Base-by-base conservation (phyloP, 2,888 invertebrate species). In the Timandra comae region DNA sequence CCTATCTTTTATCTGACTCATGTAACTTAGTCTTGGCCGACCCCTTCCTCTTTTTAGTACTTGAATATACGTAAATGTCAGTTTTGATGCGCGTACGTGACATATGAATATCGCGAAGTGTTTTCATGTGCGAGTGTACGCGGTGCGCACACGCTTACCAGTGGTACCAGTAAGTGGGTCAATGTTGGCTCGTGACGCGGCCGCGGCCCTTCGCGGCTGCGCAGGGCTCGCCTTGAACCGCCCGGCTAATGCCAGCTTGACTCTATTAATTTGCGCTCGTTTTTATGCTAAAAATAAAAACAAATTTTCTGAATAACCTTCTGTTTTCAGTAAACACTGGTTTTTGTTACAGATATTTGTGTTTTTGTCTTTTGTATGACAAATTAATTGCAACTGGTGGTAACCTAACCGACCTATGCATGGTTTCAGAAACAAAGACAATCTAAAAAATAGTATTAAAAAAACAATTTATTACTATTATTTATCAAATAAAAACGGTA, bases 161-260 rank as follows among this genome's bases (percentile, higher is more conserved):
- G 65, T 63, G 67, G 64, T 70, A 64, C 56, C 60, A n/a, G 60
- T 66, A 84, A 75, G 75, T 84, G 54, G 82, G 84, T 84, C 84
- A 84, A 84, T 84, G 84, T 75, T 77, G 73, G 63, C 70, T 77
- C 80, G 82, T 84, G 84, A 84, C 82, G 81, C 70, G 64, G 57
- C 56, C 65, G 71, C 72, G 81, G 81, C 84, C 84, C 84, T 82
- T 80, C 71, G 75, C 72, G 63, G 61, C 56, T 48, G 43, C 52
- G 64, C 66, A 78, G 78, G 78, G 79, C 74, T 76, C 62, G 79
- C 82, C 84, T 84, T 85, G 84, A 85, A 85, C 84, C 73, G 69
- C 54, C 72, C 60, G 48, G 57, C 58, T 61, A 59, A 62, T 62
- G 62, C 67, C 57, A 61, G 61, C 70, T 64, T 65, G 58, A 68